Evolutionary conservation across 2,113 vertebrate genomes (phyloP), one percentile per base, ranked within the genome.

Genomic region (Conger conger): DNA sequence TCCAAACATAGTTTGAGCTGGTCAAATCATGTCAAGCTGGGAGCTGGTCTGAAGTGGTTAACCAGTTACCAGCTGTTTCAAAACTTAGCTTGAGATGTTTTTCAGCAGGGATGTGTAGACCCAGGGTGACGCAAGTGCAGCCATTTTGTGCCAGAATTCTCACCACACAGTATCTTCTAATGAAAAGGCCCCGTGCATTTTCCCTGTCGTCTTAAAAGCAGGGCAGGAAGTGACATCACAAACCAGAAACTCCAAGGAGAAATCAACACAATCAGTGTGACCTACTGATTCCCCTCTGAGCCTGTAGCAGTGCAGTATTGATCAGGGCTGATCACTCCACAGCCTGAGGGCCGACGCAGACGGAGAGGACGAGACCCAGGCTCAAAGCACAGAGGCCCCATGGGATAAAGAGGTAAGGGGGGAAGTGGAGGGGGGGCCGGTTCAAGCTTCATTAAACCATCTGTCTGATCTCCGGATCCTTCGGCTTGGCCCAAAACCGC

Each of bases 241-340:
- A 18, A 30, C 40, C 42, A 76, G 82, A 82, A 84, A 86, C 82
- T 76, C 45, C 85, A 82, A 53, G 42, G 88, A 93, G 90, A 94
- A 92, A 92, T 90, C 92, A 57, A 80, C 91, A 90, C 88, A 84
- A 92, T 91, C 93, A 93, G 87, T 84, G 91, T 88, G 86, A 88
- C 87, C 88, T 93, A 95, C 93, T 93, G 95, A 95, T 94, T 93
- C 93, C 93, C 91, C 89, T 91, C 88, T 92, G 83, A 94, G 89
- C 89, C 90, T 94, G 94, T 91, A 90, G 91, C 92, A 92, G 91
- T 90, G 89, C 89, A 91, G 87, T 94, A 96, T 95, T 94, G 94
- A 96, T 93, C 88, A 93, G 88, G 84, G 92, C 88, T 92, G 91
- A 94, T 94, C 93, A 91, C n/a, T n/a, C n/a, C n/a, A n/a, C 93